A percentile compares a stretch with the other conserved stretches of the same genome.
Evolutionary conservation across 2,888 invertebrate genomes (phyloP).

Genomic region (Cheilosia vulpina): DNA sequence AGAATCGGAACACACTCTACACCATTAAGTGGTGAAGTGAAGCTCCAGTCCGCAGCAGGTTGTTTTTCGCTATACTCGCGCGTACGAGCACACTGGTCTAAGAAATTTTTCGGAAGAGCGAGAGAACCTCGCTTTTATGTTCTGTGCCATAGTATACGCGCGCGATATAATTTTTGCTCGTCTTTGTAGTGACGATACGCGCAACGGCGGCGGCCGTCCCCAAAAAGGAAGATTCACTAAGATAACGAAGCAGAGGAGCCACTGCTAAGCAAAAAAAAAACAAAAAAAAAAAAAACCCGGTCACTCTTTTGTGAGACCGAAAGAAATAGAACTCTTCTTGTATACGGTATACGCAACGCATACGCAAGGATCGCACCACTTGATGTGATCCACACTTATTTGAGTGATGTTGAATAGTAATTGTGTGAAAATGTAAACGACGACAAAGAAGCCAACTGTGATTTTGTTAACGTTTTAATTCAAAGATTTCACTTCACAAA

Average conservation of each 20-base stretch:
- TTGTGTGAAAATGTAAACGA: constrained; percentile 6
- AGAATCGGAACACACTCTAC: constrained; percentile 72
- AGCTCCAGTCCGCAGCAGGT: constrained; percentile 75
- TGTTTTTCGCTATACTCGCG: constrained; percentile 73
- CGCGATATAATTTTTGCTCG: constrained; percentile 71
- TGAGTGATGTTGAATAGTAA: constrained; percentile 16
- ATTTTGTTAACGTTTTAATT: too few species aligned
- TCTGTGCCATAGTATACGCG: constrained; percentile 57
- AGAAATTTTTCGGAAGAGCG: constrained; percentile 61
- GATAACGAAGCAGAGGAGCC: constrained; percentile 53
- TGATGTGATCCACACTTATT: constrained; percentile 5
- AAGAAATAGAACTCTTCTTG: constrained; percentile 39
- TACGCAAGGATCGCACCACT: constrained; percentile 45
- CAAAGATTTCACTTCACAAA: too few species aligned
- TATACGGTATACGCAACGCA: neutral
- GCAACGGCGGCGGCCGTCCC: constrained; percentile 69
- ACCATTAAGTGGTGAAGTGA: constrained; percentile 72
- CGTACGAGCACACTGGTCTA: constrained; percentile 63
- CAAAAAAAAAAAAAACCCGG: constrained; percentile 16
- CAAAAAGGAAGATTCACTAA: constrained; percentile 68
- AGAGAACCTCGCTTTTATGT: constrained; percentile 62
- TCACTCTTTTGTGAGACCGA: constrained; percentile 53
- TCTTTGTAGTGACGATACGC: constrained; percentile 71
- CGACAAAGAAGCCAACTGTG: neutral
- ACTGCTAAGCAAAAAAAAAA: constrained; percentile 12